Evolutionary conservation across 2,113 vertebrate genomes (phyloP).

Genomic region (human): GRCh38 chr2:203158501-203159000

Average conservation of each 20-base stretch:
- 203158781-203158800: not conserved
- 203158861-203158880: too few species aligned
- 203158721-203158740: not conserved
- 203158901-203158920: too few species aligned
- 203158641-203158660: not conserved
- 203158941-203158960: too few species aligned
- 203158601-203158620: not conserved
- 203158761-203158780: not conserved
- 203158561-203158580: not conserved
- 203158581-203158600: not conserved
- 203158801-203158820: too few species aligned
- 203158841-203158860: too few species aligned
- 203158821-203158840: too few species aligned
- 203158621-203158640: not conserved
- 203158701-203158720: not conserved
- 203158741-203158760: not conserved
- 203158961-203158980: too few species aligned
- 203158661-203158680: not conserved
- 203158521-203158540: conserved; percentile 1
- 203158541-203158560: not conserved
- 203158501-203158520: not conserved
- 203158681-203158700: not conserved
- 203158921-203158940: too few species aligned
- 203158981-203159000: too few species aligned
- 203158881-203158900: too few species aligned